Evolutionary conservation across 2,888 invertebrate species (phyloP), one percentile per base, ranked within the genome.

Genomic region (Pheosia gnoma): DNA sequence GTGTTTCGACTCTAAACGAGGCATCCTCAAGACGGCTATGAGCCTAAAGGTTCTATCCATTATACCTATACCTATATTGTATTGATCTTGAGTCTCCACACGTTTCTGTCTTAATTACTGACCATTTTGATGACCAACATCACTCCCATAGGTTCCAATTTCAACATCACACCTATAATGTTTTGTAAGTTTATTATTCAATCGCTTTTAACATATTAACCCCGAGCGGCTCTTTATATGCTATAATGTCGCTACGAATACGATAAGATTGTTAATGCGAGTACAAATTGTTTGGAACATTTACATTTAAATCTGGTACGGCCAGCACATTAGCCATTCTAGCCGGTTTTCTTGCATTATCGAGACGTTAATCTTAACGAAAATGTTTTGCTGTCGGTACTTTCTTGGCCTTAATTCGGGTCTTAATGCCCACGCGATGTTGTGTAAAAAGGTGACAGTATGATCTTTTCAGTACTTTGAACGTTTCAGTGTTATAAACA

Each of bases 251-350:
- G 60, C 71, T 64, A 68, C 59, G 52, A 67, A 45, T 39, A 56
- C 67, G 78, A 77, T 78, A 78, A 77, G 72, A 77, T 74, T 70
- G 66, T 72, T 63, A 70, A 71, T 72, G 71, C 59, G 57, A 58
- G 62, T 68, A 72, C 71, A 72, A 77, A 77, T 78, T 74, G 78
- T 74, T 77, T 77, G 65, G 66, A 73, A 69, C 55, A 75, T 72
- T 71, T 68, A 71, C 75, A 77, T 77, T 77, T 74, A 69, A 74
- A 71, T 77, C 68, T 71, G 65, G 66, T 71, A 71, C 59, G 65
- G 60, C 58, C 59, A 64, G 70, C 64, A 67, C 67, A 75, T 72
- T 69, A 69, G 61, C 66, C 61, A 69, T 68, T 69, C 63, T 66
- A 63, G 63, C 71, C 61, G 66, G 60, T 72, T 73, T 75, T 65